Percentiles rank a stretch among this genome's conserved stretches.
phyloP scores from a whole-genome alignment of 2,113 vertebrate species.

The Leucosticte australis region DNA sequence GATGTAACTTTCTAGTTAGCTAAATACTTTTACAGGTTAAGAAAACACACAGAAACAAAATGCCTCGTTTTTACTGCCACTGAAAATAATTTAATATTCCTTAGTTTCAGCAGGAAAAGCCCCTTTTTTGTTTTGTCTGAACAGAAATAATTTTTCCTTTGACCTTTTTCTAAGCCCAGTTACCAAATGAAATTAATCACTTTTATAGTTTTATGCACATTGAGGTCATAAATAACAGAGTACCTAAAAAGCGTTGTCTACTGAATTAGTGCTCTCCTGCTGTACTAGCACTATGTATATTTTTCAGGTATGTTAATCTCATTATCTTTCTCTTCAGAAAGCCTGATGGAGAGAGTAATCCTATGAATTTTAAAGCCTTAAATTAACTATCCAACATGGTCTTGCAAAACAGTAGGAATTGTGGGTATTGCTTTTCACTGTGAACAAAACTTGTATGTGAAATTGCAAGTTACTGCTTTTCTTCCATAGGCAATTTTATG shows the following conservation, averaged over 20 bases:
- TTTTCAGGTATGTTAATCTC: constrained; percentile 41
- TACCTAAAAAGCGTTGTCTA: background rate
- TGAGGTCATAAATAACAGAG: constrained; percentile 20
- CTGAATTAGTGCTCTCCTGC: constrained; percentile 13
- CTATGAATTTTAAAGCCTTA: background rate
- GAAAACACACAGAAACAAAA: background rate
- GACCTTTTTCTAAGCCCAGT: background rate
- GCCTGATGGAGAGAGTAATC: background rate
- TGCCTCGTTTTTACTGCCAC: background rate
- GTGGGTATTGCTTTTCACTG: background rate
- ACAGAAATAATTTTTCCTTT: constrained; percentile 17
- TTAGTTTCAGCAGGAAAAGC: background rate
- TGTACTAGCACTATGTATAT: background rate
- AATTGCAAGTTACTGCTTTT: background rate
- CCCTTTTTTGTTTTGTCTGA: background rate
- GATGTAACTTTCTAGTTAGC: background rate
- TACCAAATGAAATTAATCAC: constrained; percentile 23
- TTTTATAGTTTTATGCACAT: constrained; percentile 14
- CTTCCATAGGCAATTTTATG: background rate
- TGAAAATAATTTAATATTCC: constrained; percentile 13
- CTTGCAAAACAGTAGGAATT: background rate
- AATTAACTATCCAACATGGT: background rate
- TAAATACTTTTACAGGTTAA: background rate
- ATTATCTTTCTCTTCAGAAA: constrained; percentile 22
- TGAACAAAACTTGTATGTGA: background rate